Percentiles rank a stretch among this genome's conserved stretches.
Evolutionary conservation across 2,888 invertebrate genomes (phyloP).

Genomic region (Linnaemya tessellans): DNA sequence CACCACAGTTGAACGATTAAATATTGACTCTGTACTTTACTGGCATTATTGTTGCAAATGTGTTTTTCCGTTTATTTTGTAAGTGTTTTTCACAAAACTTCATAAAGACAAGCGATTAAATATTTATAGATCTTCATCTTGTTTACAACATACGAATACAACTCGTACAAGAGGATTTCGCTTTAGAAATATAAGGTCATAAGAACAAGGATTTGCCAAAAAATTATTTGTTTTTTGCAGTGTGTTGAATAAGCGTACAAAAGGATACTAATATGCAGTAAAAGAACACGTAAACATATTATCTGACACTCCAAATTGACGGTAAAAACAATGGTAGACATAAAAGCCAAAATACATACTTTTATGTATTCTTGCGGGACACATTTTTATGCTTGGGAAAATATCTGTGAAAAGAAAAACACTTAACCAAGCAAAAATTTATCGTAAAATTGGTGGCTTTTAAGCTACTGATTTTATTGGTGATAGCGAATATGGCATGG

Average conservation of each 20-base stretch:
- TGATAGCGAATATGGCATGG: too few relatives aligned
- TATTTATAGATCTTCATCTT: constrained; percentile 24
- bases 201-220: not conserved
- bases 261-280: not conserved
- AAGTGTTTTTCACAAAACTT: not conserved
- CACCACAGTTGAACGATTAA: not conserved
- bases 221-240: constrained; percentile 10
- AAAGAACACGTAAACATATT: not conserved
- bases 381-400: too few relatives aligned
- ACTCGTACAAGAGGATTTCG: not conserved
- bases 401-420: not conserved
- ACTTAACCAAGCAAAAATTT: not conserved
- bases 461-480: not conserved
- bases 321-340: not conserved
- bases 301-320: not conserved
- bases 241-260: not conserved
- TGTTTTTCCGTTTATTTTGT: not conserved
- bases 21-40: constrained; percentile 12
- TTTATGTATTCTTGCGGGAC: too few relatives aligned
- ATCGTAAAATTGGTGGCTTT: not conserved
- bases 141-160: not conserved
- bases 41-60: not conserved
- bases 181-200: not conserved
- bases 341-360: too few relatives aligned
- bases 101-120: constrained; percentile 25